phyloP scores from a whole-genome alignment of 1,140 invertebrate species.

The Helicoverpa zea region DNA sequence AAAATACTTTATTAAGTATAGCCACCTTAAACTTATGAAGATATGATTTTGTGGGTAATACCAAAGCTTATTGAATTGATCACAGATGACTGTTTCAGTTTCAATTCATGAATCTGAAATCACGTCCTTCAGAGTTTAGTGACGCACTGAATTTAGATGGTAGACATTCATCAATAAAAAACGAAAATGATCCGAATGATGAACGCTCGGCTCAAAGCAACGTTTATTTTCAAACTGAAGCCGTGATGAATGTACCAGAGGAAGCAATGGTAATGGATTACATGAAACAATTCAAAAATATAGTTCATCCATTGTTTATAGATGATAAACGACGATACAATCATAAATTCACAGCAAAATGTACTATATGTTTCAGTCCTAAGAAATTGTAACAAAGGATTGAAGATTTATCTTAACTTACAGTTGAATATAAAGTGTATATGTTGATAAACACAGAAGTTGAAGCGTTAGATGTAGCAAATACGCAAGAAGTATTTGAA shows the following conservation, averaged over 20 bases:
- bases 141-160: constrained; percentile 3
- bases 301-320: background rate
- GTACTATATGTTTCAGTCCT: constrained; percentile 20
- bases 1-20: no score
- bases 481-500: constrained; percentile 34
- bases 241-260: constrained; percentile 17
- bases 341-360: constrained; percentile 24
- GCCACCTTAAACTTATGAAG: no score
- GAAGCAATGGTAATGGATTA: constrained; percentile 14
- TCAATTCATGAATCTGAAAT: background rate
- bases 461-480: background rate
- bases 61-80: no score
- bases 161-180: background rate
- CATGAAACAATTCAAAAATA: constrained; percentile 25
- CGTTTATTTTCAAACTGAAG: constrained; percentile 26
- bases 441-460: background rate
- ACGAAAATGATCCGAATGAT: constrained; percentile 11
- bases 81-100: no score
- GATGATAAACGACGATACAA: background rate
- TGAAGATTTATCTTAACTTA: background rate
- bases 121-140: background rate
- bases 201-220: constrained; percentile 1
- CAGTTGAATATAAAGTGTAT: background rate
- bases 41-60: no score
- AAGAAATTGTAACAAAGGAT: background rate